Percentiles rank a stretch among this genome's conserved stretches.
Evolutionary conservation across 2,113 vertebrate species (phyloP).

Genomic region (Strix uralensis): DNA sequence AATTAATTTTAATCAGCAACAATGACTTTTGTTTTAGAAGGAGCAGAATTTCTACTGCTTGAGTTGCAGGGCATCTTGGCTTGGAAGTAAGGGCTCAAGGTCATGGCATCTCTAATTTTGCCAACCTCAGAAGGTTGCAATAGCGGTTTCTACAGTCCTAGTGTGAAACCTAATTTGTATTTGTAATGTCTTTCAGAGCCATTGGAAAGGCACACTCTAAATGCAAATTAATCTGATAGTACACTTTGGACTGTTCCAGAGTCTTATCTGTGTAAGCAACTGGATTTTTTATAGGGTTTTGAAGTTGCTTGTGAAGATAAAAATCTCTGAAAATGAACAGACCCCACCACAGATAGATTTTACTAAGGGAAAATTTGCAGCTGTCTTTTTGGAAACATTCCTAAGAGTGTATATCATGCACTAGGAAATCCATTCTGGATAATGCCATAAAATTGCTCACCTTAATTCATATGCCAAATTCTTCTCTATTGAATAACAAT

Average conservation of each 20-base stretch:
- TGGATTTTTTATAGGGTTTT: neutral
- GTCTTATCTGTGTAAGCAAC: neutral
- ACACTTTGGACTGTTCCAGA: neutral
- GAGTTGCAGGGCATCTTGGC: neutral
- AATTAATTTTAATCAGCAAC: neutral
- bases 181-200: neutral
- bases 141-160: neutral
- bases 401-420: constrained; percentile 48
- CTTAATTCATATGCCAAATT: constrained; percentile 62
- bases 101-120: neutral
- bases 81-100: neutral
- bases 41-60: neutral
- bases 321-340: constrained; percentile 30
- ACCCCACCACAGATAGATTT: constrained; percentile 18
- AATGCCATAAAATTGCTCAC: constrained; percentile 57
- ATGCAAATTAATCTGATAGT: neutral
- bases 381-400: constrained; percentile 54
- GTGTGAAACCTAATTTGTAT: neutral
- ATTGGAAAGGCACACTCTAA: constrained; percentile 7
- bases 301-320: constrained; percentile 3
- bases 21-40: neutral
- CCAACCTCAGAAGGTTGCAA: neutral
- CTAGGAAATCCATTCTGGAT: constrained; percentile 64
- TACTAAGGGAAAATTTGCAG: constrained; percentile 15
- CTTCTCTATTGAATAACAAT: constrained; percentile 57